Evolutionary conservation across 2,113 vertebrate genomes (phyloP).

Genomic region (Phalacrocorax aristotelis): DNA sequence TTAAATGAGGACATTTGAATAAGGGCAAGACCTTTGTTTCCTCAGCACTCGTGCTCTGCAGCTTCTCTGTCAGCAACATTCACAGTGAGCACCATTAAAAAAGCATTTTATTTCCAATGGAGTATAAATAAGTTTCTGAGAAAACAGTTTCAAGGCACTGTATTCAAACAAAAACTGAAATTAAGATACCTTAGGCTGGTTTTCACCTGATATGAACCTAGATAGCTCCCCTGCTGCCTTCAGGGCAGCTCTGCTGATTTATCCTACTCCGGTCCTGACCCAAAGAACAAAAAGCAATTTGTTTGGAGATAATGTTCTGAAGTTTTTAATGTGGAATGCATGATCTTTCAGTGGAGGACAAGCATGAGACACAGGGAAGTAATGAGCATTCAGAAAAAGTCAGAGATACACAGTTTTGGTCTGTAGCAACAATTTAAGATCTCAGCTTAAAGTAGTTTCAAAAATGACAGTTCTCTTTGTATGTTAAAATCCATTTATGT

Average conservation of each 20-base stretch:
- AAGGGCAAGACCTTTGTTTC: not conserved
- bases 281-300: not conserved
- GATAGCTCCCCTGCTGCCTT: not conserved
- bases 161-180: not conserved
- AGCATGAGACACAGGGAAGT: not conserved
- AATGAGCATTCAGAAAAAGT: not conserved
- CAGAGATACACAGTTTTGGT: not conserved
- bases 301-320: not conserved
- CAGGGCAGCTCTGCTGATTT: not conserved
- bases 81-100: not conserved
- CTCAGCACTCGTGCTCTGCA: not conserved
- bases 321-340: not conserved
- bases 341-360: not conserved
- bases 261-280: not conserved
- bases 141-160: not conserved
- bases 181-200: not conserved
- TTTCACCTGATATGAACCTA: not conserved
- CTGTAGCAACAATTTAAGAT: not conserved
- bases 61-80: not conserved
- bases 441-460: not conserved
- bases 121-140: not conserved
- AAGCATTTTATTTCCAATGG: not conserved
- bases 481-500: not conserved
- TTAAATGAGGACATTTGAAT: not conserved
- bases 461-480: not conserved